A percentile compares a stretch with the other conserved stretches of the same genome.
Conservation (phyloP, 1,140 invertebrate species). For the Drosophila ironensis region DNA sequence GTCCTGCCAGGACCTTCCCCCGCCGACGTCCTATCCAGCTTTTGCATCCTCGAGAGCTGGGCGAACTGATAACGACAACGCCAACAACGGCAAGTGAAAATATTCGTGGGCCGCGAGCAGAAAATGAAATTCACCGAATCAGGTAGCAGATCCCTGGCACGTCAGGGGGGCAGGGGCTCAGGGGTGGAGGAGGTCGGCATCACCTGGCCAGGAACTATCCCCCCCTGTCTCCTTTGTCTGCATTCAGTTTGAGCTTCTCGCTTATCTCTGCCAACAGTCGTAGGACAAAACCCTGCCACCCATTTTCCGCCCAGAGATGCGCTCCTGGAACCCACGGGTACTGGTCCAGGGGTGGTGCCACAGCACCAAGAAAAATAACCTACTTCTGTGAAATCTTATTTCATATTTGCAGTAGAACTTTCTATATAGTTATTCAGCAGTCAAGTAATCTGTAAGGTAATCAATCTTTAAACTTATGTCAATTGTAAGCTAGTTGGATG, state of each 20-base stretch:
- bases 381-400: too few species aligned
- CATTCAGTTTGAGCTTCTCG: slow-evolving; percentile 49
- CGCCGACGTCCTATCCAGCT: neutral
- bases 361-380: too few species aligned
- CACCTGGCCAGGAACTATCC: slow-evolving; percentile 47
- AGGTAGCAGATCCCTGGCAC: slow-evolving; percentile 5
- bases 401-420: too few species aligned
- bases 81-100: slow-evolving; percentile 70
- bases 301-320: slow-evolving; percentile 37
- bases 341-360: too few species aligned
- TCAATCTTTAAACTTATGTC: too few species aligned
- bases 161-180: neutral
- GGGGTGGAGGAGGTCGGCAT: slow-evolving; percentile 5
- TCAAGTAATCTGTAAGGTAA: too few species aligned
- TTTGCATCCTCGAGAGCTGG: slow-evolving; percentile 20
- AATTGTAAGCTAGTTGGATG: too few species aligned
- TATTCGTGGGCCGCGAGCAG: slow-evolving; percentile 65
- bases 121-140: slow-evolving; percentile 58
- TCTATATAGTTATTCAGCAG: too few species aligned
- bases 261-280: slow-evolving; percentile 63
- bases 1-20: slow-evolving; percentile 43
- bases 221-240: slow-evolving; percentile 23
- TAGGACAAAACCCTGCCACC: slow-evolving; percentile 36
- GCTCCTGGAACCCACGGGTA: slow-evolving; percentile 4
- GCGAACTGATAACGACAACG: slow-evolving; percentile 42